Conservation (phyloP, 2,113 vertebrate genomes). For the Nettapus auritus region DNA sequence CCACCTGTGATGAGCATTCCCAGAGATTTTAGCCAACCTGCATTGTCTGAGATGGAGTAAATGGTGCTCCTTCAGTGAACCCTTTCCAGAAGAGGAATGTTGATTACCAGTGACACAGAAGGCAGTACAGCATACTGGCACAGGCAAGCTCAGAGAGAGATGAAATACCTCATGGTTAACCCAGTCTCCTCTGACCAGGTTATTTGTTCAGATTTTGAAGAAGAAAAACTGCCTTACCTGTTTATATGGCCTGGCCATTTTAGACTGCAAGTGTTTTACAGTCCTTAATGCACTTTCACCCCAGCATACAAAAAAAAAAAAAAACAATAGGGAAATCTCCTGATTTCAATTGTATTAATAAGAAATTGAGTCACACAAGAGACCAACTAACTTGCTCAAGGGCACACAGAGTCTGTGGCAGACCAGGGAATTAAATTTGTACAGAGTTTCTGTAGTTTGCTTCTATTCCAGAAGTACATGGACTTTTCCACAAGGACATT, state of each 20-base stretch:
- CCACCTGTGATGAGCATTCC: background rate
- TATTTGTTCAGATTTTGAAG: background rate
- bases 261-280: background rate
- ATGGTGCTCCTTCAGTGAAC: background rate
- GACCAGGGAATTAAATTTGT: background rate
- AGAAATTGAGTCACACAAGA: background rate
- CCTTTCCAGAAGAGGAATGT: background rate
- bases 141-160: background rate
- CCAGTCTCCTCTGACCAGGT: background rate
- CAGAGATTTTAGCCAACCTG: background rate
- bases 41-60: background rate
- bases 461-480: background rate
- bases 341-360: background rate
- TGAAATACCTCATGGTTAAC: background rate
- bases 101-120: background rate
- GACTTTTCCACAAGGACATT: background rate
- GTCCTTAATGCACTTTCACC: background rate
- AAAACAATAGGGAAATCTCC: background rate
- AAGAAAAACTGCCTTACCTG: background rate
- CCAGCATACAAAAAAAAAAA: background rate
- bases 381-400: background rate
- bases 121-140: background rate
- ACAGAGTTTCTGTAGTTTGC: background rate
- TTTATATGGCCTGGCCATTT: background rate
- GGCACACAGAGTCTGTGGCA: background rate